These are phyloP conservation scores for Abramis brama DNA, from an alignment of 2,113 vertebrate genomes.

Conservation along the genomic window DNA sequence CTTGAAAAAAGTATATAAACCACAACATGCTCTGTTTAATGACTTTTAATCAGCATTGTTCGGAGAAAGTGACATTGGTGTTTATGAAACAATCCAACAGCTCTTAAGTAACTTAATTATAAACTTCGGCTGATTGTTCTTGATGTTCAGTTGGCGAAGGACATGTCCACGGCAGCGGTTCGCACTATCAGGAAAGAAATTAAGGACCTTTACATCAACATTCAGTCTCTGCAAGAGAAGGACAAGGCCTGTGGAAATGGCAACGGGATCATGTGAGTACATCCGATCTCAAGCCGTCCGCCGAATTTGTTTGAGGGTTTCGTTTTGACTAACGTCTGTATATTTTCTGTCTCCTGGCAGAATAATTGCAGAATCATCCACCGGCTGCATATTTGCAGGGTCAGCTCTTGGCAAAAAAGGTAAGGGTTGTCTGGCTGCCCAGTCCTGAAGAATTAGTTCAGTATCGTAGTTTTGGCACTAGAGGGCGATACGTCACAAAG, in stretches of 20 bases:
- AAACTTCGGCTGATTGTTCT: neutral
- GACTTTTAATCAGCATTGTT: conserved; percentile 4
- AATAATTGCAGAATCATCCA: conserved; percentile 92
- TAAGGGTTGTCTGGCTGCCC: conserved; percentile 62
- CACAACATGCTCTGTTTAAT: neutral
- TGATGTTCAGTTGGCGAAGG: conserved; percentile 86
- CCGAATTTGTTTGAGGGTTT: neutral
- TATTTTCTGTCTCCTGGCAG: conserved; percentile 54
- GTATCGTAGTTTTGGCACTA: conserved; percentile 28
- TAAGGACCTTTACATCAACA: conserved; percentile 91
- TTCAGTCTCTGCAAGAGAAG: conserved; percentile 88
- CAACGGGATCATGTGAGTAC: conserved; percentile 92
- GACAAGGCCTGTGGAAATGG: conserved; percentile 88
- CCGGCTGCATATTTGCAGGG: conserved; percentile 93
- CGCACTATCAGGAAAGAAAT: conserved; percentile 92
- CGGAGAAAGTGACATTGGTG: neutral
- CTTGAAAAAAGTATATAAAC: neutral
- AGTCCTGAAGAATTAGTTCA: neutral
- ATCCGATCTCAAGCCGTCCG: neutral
- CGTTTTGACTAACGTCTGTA: neutral
- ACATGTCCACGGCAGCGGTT: conserved; percentile 89
- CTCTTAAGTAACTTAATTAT: neutral
- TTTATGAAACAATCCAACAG: neutral
- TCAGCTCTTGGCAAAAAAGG: conserved; percentile 96
- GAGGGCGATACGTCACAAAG: conserved; percentile 35